Conservation (phyloP, 2,113 vertebrate species). For the Mionectes macconnelli region DNA sequence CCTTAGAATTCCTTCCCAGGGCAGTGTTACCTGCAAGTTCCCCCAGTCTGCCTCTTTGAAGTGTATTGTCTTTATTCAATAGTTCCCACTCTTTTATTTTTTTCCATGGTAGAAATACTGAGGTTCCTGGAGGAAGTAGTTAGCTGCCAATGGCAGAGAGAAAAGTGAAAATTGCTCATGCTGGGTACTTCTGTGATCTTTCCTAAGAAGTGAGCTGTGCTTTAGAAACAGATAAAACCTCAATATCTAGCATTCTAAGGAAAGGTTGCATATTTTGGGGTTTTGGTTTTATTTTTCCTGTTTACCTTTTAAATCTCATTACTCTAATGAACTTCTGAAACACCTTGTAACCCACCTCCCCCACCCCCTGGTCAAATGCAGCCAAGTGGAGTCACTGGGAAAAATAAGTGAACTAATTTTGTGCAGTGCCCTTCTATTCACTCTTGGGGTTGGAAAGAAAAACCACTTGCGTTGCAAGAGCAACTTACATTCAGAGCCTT, state of each 20-base stretch:
- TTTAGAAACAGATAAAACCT: neutral
- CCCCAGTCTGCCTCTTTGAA: slow-evolving; percentile 1
- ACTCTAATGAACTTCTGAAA: neutral
- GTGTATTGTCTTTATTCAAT: slow-evolving; percentile 40
- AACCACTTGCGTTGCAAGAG: slow-evolving; percentile 38
- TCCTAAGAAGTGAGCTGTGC: neutral
- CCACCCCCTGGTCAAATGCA: neutral
- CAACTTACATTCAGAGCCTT: slow-evolving; percentile 36
- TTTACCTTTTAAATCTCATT: neutral
- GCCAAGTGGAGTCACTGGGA: neutral
- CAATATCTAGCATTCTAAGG: neutral
- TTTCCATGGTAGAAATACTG: neutral
- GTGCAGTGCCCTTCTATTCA: neutral
- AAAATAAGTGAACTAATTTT: slow-evolving; percentile 21
- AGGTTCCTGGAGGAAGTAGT: slow-evolving; percentile 6
- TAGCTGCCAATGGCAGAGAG: neutral
- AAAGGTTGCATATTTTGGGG: neutral
- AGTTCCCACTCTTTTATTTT: neutral
- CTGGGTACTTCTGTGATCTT: slow-evolving; percentile 3
- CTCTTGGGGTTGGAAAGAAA: neutral
- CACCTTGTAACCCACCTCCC: neutral
- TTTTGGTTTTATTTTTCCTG: neutral
- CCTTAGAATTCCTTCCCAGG: slow-evolving; percentile 15
- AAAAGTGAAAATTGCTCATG: slow-evolving; percentile 2
- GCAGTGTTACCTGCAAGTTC: neutral